Percentiles rank a stretch among this genome's conserved stretches.
These are phyloP conservation scores for Nymphalis urticae DNA, from an alignment of 2,888 invertebrate species.

Conservation along the genomic window DNA sequence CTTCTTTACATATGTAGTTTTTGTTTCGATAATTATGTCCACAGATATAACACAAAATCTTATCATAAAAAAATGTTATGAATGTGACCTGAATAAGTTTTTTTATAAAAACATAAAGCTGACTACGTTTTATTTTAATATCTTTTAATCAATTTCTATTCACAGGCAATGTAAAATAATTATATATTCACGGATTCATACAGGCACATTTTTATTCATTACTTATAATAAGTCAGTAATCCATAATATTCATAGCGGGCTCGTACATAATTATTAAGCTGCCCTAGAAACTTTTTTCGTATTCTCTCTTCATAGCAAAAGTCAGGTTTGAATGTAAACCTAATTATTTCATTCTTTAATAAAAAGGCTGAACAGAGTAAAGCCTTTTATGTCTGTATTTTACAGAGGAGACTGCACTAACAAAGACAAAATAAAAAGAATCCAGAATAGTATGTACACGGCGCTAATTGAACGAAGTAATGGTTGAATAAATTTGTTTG, in stretches of 20 bases:
- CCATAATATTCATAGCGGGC: slow-evolving; percentile 35
- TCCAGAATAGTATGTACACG: slow-evolving; percentile 53
- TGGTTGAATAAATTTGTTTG: slow-evolving; percentile 75
- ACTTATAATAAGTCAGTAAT: slow-evolving; percentile 35
- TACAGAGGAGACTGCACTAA: slow-evolving; percentile 45
- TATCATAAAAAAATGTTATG: too few relatives aligned
- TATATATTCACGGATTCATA: slow-evolving; percentile 17
- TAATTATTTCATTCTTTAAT: slow-evolving; percentile 45
- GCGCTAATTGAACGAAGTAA: slow-evolving; percentile 68
- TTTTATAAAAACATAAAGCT: too few relatives aligned
- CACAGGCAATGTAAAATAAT: slow-evolving; percentile 17
- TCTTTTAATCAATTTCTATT: slow-evolving; percentile 5
- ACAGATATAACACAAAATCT: too few relatives aligned
- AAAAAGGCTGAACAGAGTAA: slow-evolving; percentile 37
- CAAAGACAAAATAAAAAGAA: slow-evolving; percentile 56
- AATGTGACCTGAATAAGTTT: too few relatives aligned
- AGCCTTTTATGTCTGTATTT: slow-evolving; percentile 40
- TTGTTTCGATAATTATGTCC: too few relatives aligned
- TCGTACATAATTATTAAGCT: slow-evolving; percentile 38
- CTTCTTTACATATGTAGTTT: too few relatives aligned
- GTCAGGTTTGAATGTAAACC: slow-evolving; percentile 44
- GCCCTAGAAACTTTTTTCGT: slow-evolving; percentile 35
- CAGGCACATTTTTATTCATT: slow-evolving; percentile 35
- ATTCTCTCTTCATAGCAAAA: slow-evolving; percentile 34
- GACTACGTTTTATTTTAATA: too few relatives aligned